Evolutionary conservation across 2,888 invertebrate genomes (phyloP).

Genomic region (Idaea aversata): DNA sequence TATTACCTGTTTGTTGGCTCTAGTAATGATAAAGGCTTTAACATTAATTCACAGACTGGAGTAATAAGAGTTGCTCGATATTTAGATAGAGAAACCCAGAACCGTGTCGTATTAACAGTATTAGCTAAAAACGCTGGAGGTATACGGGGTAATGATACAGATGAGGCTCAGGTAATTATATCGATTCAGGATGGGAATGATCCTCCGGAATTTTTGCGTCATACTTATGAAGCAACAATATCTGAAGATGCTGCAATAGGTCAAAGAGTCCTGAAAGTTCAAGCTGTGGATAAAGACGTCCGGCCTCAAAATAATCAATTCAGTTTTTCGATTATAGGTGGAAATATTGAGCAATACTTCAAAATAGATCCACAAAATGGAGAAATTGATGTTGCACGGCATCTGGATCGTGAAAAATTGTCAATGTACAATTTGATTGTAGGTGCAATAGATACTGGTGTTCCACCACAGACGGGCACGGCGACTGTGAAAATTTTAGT

Average conservation of each 20-base stretch:
- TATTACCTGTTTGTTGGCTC: conserved; percentile 96
- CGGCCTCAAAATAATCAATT: conserved; percentile 95
- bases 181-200: conserved; percentile 98
- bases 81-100: conserved; percentile 93
- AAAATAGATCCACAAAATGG: conserved; percentile 93
- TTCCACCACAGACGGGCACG: conserved; percentile 95
- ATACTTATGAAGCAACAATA: conserved; percentile 87
- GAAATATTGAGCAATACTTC: conserved; percentile 90
- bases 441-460: conserved; percentile 93
- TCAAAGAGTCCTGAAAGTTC: conserved; percentile 87
- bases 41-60: conserved; percentile 91
- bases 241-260: conserved; percentile 90
- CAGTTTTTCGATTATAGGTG: conserved; percentile 92
- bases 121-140: conserved; percentile 97
- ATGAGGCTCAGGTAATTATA: conserved; percentile 95
- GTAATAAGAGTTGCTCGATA: conserved; percentile 90
- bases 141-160: conserved; percentile 96
- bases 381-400: conserved; percentile 87
- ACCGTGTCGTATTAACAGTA: conserved; percentile 92
- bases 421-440: conserved; percentile 87
- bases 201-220: conserved; percentile 94
- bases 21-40: conserved; percentile 95
- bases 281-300: conserved; percentile 95
- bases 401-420: conserved; percentile 90
- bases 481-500: conserved; percentile 89